phyloP scores from a whole-genome alignment of 2,113 vertebrate species.

The Hirundichthys speculiger region DNA sequence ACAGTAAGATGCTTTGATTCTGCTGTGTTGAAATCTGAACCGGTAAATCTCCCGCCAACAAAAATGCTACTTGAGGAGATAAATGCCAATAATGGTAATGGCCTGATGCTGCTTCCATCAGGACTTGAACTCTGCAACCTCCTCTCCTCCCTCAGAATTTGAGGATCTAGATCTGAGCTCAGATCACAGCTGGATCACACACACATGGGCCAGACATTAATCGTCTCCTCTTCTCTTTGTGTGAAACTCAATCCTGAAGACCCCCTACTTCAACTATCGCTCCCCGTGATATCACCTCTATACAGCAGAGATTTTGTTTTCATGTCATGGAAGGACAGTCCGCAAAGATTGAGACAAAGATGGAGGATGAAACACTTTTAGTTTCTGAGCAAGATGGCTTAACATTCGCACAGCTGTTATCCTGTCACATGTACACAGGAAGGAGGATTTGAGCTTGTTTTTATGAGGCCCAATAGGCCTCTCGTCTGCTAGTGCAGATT shows the following conservation, averaged over 20 bases:
- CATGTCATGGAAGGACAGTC: slow-evolving; percentile 13
- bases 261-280: slow-evolving; percentile 14
- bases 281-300: slow-evolving; percentile 25
- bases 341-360: slow-evolving; percentile 6
- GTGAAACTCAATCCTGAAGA: slow-evolving; percentile 38
- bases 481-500: slow-evolving; percentile 31
- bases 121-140: slow-evolving; percentile 47
- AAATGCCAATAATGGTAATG: slow-evolving; percentile 2
- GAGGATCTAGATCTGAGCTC: slow-evolving; percentile 25
- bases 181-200: too few species aligned
- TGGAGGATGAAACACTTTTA: slow-evolving; percentile 34
- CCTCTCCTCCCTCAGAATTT: slow-evolving; percentile 33
- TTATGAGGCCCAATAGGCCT: slow-evolving; percentile 60
- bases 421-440: slow-evolving; percentile 66
- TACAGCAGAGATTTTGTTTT: slow-evolving; percentile 18
- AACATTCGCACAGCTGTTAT: slow-evolving; percentile 60
- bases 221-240: slow-evolving; percentile 19
- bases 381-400: slow-evolving; percentile 51
- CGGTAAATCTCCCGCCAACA: slow-evolving; percentile 14
- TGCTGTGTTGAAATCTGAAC: slow-evolving; percentile 15
- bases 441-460: slow-evolving; percentile 50
- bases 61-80: slow-evolving; percentile 15
- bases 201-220: too few species aligned
- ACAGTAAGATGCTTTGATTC: slow-evolving; percentile 7
- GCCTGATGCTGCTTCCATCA: slow-evolving; percentile 18